These are phyloP conservation scores for Drosophila quasianomalipes DNA, from an alignment of 2,888 invertebrate species.

Conservation along the genomic window DNA sequence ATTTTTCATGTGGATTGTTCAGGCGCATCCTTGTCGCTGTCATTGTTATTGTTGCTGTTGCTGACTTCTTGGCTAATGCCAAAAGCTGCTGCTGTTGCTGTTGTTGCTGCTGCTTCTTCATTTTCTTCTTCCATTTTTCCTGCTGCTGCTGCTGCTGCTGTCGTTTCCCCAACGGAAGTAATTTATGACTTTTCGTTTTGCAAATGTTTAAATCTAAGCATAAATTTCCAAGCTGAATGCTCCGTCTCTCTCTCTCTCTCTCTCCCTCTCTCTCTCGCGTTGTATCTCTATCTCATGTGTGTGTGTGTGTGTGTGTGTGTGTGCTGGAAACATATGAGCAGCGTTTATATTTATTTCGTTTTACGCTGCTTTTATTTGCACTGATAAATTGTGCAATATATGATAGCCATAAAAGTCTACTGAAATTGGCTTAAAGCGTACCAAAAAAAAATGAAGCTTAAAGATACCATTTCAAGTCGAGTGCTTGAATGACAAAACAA, in stretches of 20 bases:
- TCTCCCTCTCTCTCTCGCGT: conserved; percentile 19
- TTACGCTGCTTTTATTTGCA: conserved; percentile 71
- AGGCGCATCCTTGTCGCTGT: conserved; percentile 56
- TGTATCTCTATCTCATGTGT: conserved; percentile 47
- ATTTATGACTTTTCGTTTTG: conserved; percentile 82
- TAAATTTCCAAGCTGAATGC: conserved; percentile 64
- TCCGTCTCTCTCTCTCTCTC: conserved; percentile 18
- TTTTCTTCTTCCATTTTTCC: conserved; percentile 12
- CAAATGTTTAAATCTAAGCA: conserved; percentile 82
- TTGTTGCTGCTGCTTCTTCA: conserved; percentile 26
- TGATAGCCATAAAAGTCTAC: conserved; percentile 68
- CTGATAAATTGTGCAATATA: conserved; percentile 80
- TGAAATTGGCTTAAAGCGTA: conserved; percentile 67
- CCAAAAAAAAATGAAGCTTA: conserved; percentile 40
- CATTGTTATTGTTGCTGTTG: conserved; percentile 53
- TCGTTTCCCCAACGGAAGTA: conserved; percentile 76
- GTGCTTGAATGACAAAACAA: conserved; percentile 61
- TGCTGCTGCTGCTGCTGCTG: conserved; percentile 47
- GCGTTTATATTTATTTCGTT: conserved; percentile 71
- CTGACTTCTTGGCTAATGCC: conserved; percentile 70
- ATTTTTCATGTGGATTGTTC: conserved; percentile 80
- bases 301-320: conserved; percentile 17
- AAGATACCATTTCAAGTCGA: conserved; percentile 50
- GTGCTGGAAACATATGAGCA: conserved; percentile 69
- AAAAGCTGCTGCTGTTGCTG: conserved; percentile 52